Evolutionary conservation across 2,797 vertebrate genomes (phyloP).

Genomic region (Centropyge bicolor): DNA sequence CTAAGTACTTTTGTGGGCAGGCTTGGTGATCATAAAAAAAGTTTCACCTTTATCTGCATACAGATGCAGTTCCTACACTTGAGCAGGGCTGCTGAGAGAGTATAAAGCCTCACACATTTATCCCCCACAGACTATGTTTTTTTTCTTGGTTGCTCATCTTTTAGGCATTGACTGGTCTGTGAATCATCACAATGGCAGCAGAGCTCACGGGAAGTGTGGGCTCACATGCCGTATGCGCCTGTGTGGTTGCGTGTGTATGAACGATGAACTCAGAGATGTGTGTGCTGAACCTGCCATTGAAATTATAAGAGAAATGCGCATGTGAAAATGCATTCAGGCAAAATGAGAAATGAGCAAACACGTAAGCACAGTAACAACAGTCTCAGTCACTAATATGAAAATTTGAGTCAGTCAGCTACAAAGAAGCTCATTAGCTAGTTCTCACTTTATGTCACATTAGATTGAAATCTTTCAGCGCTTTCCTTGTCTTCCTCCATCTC

Average conservation of each 20-base stretch:
- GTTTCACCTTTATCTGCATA: conserved; percentile 6
- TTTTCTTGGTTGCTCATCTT: conserved; percentile 22
- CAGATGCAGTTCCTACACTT: not conserved
- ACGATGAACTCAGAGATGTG: conserved; percentile 29
- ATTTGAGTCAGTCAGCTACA: conserved; percentile 3
- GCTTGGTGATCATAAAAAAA: not conserved
- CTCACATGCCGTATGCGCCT: not conserved
- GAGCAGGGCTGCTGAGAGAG: not conserved
- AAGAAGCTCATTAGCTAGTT: not conserved
- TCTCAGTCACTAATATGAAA: not conserved
- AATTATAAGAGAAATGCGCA: conserved; percentile 15
- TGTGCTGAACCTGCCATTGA: conserved; percentile 38
- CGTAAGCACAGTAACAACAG: conserved; percentile 3
- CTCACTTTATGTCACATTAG: conserved; percentile 10
- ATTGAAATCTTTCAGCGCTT: not conserved
- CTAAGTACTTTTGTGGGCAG: not conserved
- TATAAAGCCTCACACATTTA: conserved; percentile 8
- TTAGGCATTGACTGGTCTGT: conserved; percentile 43
- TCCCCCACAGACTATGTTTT: conserved; percentile 7
- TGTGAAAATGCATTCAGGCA: conserved; percentile 34
- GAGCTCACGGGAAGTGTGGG: conserved; percentile 31
- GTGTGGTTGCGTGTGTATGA: conserved; percentile 28
- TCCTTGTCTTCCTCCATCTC: not conserved
- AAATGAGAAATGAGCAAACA: conserved; percentile 23
- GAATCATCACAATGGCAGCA: conserved; percentile 61